Conservation (phyloP, 2,888 invertebrate species). For the Choristoneura rosaceana region DNA sequence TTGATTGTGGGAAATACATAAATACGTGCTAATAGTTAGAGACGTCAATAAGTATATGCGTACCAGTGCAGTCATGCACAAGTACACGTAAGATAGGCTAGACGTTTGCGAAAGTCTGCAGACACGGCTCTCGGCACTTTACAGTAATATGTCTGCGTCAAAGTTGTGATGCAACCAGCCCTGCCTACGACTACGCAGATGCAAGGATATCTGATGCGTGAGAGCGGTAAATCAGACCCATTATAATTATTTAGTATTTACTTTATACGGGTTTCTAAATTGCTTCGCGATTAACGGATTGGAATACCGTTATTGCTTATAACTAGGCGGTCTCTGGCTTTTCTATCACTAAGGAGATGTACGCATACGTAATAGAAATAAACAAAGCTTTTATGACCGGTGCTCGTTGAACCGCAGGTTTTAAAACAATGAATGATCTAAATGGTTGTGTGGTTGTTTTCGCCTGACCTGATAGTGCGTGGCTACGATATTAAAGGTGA, state of each 20-base stretch:
- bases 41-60: slow-evolving; percentile 48
- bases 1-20: slow-evolving; percentile 49
- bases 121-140: slow-evolving; percentile 64
- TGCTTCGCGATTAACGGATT: slow-evolving; percentile 16
- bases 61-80: slow-evolving; percentile 14
- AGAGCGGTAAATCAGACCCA: slow-evolving; percentile 26
- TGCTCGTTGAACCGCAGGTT: background rate
- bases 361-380: background rate
- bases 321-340: background rate
- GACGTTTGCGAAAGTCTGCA: slow-evolving; percentile 73
- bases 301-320: slow-evolving; percentile 16
- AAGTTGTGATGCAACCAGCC: slow-evolving; percentile 64
- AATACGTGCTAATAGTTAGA: slow-evolving; percentile 43
- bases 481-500: no score
- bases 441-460: background rate
- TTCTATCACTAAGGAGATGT: slow-evolving; percentile 3
- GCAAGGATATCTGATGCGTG: slow-evolving; percentile 30
- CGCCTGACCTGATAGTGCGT: background rate
- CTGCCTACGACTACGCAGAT: slow-evolving; percentile 23
- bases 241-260: slow-evolving; percentile 11
- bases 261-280: slow-evolving; percentile 23
- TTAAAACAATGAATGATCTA: background rate
- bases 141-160: slow-evolving; percentile 70
- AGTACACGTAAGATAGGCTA: slow-evolving; percentile 50
- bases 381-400: slow-evolving; percentile 1